Conservation (phyloP, 2,797 vertebrate species). For the Catostomus latipinnis region DNA sequence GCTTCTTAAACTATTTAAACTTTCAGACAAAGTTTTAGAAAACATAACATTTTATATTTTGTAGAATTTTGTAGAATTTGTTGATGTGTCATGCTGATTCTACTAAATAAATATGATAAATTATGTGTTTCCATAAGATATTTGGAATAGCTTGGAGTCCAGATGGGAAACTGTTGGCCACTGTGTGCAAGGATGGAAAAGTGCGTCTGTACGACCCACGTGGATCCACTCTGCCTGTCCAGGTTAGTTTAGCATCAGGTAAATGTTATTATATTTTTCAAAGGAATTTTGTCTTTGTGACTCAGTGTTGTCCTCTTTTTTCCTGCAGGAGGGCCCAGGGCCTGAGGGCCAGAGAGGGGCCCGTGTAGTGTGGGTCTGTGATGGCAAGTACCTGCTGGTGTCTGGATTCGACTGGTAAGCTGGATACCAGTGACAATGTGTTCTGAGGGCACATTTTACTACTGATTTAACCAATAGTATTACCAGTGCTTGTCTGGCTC, state of each 20-base stretch:
- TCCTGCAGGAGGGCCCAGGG: conserved; percentile 86
- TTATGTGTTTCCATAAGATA: conserved; percentile 75
- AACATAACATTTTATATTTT: too few relatives aligned
- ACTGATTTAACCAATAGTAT: background rate
- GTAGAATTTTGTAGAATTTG: too few relatives aligned
- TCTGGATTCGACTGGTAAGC: conserved; percentile 92
- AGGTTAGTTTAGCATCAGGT: conserved; percentile 73
- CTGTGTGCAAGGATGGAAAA: conserved; percentile 88
- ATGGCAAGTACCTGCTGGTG: conserved; percentile 85
- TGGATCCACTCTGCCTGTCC: conserved; percentile 75
- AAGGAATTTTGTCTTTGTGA: background rate
- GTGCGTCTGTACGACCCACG: conserved; percentile 90
- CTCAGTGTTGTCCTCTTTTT: background rate
- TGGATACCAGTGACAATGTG: background rate
- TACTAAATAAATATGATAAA: too few relatives aligned
- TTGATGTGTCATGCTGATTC: too few relatives aligned
- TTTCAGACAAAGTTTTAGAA: too few relatives aligned
- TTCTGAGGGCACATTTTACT: background rate
- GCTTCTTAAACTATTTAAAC: too few relatives aligned
- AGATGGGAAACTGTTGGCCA: conserved; percentile 86
- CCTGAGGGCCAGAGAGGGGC: conserved; percentile 90
- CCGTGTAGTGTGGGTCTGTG: conserved; percentile 90
- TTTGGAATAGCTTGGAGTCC: conserved; percentile 94
- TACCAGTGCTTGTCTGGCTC: background rate
- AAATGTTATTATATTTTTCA: background rate